Evolutionary conservation across 1,140 invertebrate species (phyloP).

Genomic region (Heliconius eleuchia): DNA sequence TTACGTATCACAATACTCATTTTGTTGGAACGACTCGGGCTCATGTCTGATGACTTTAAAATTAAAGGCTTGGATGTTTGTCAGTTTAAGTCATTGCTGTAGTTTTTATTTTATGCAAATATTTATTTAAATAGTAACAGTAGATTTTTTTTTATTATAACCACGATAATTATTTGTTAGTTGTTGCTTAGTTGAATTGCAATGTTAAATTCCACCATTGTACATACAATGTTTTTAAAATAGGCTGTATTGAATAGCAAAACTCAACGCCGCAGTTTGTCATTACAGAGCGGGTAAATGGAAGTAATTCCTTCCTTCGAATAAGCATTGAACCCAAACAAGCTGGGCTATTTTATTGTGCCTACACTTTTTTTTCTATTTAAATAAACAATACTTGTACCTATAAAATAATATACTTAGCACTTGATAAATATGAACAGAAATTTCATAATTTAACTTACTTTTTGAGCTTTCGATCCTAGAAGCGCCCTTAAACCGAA

Average conservation of each 20-base stretch:
- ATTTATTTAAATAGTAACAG: neutral
- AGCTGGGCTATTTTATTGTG: too few relatives aligned
- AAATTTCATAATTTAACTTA: neutral
- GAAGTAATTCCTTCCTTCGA: too few relatives aligned
- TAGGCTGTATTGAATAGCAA: too few relatives aligned
- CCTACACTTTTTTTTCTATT: neutral
- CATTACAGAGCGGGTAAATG: too few relatives aligned
- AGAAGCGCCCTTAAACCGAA: conserved; percentile 25
- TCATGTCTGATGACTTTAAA: conserved; percentile 15
- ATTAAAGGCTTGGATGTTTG: conserved; percentile 13
- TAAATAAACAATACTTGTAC: neutral
- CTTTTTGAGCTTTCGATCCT: conserved; percentile 18
- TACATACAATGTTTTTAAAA: too few relatives aligned
- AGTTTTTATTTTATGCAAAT: neutral
- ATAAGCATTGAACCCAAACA: too few relatives aligned
- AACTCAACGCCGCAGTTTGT: too few relatives aligned
- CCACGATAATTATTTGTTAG: too few relatives aligned
- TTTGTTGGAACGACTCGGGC: neutral
- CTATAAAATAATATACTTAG: neutral
- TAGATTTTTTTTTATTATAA: too few relatives aligned
- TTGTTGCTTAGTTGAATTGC: too few relatives aligned
- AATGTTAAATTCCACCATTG: too few relatives aligned
- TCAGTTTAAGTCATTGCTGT: neutral
- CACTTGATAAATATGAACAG: neutral
- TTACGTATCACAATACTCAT: conserved; percentile 21